These are phyloP conservation scores for Lutjanus campechanus DNA, from an alignment of 2,797 vertebrate genomes.

Conservation along the genomic window DNA sequence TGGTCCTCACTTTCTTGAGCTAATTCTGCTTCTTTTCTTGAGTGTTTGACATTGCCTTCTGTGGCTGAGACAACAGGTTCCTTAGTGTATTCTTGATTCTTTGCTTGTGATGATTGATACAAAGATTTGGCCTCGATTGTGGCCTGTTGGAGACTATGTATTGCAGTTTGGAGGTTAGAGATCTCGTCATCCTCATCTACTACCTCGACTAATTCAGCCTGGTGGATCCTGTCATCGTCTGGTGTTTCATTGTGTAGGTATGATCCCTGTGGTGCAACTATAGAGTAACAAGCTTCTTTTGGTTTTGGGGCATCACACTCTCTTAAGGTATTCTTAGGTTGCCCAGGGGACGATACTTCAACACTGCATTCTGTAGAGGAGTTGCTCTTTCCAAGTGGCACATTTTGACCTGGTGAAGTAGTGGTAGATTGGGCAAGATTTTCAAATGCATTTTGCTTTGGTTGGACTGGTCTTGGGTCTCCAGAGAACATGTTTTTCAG, in stretches of 20 bases:
- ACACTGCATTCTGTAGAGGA: conserved; percentile 48
- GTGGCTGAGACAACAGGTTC: conserved; percentile 39
- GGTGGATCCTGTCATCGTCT: conserved; percentile 40
- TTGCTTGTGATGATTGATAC: conserved; percentile 81
- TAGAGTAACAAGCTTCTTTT: conserved; percentile 54
- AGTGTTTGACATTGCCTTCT: conserved; percentile 39
- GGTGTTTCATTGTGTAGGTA: conserved; percentile 18
- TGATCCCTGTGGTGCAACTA: conserved; percentile 19
- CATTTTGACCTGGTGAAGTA: conserved; percentile 42
- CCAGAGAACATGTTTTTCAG: conserved; percentile 80
- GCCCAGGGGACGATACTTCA: conserved; percentile 55
- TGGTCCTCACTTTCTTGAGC: conserved; percentile 28
- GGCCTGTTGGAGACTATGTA: conserved; percentile 84
- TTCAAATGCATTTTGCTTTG: conserved; percentile 51
- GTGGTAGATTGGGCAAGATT: conserved; percentile 22
- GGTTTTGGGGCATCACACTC: conserved; percentile 46
- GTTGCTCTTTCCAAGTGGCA: conserved; percentile 56
- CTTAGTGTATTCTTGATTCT: conserved; percentile 64
- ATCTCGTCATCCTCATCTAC: conserved; percentile 68
- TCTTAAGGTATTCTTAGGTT: conserved; percentile 46
- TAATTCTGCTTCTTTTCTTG: conserved; percentile 36
- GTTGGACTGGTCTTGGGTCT: conserved; percentile 42
- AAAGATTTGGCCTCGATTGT: conserved; percentile 88
- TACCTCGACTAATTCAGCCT: conserved; percentile 60
- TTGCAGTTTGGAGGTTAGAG: conserved; percentile 85